Evolutionary conservation across 2,113 vertebrate genomes (phyloP).

Genomic region (Cercopithecus mona): DNA sequence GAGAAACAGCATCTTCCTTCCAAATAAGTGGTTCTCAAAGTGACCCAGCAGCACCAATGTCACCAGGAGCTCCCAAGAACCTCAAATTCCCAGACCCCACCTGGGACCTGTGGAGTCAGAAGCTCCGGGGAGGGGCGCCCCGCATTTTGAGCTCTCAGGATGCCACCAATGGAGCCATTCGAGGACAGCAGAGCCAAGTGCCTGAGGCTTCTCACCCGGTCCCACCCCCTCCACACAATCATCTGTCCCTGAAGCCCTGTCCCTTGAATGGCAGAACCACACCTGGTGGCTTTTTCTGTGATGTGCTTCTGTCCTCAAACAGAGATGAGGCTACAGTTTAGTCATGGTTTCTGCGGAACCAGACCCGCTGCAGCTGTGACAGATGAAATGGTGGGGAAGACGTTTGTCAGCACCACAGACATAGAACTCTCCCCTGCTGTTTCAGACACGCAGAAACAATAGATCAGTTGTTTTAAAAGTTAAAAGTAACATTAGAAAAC

Average conservation of each 20-base stretch:
- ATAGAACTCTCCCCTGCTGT: not conserved
- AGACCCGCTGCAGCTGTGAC: not conserved
- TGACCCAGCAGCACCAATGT: too few relatives aligned
- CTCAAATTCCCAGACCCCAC: too few relatives aligned
- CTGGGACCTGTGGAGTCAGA: not conserved
- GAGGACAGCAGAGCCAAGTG: not conserved
- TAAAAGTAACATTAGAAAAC: not conserved
- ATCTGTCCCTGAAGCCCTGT: not conserved
- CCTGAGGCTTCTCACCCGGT: not conserved
- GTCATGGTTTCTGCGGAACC: too few relatives aligned
- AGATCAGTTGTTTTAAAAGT: not conserved
- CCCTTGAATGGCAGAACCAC: not conserved
- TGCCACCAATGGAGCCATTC: rapidly evolving
- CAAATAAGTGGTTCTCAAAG: not conserved
- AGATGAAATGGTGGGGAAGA: not conserved
- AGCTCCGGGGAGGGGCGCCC: not conserved
- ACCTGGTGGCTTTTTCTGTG: not conserved
- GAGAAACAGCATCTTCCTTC: not conserved
- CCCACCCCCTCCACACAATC: rapidly evolving
- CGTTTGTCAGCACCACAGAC: rapidly evolving
- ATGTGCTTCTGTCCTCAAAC: not conserved
- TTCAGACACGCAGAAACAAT: rapidly evolving
- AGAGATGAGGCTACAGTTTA: not conserved
- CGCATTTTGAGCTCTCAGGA: rapidly evolving
- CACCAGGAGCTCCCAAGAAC: not conserved